These are phyloP conservation scores for Drosophila malerkotliana DNA, from an alignment of 1,140 invertebrate species.

Conservation along the genomic window DNA sequence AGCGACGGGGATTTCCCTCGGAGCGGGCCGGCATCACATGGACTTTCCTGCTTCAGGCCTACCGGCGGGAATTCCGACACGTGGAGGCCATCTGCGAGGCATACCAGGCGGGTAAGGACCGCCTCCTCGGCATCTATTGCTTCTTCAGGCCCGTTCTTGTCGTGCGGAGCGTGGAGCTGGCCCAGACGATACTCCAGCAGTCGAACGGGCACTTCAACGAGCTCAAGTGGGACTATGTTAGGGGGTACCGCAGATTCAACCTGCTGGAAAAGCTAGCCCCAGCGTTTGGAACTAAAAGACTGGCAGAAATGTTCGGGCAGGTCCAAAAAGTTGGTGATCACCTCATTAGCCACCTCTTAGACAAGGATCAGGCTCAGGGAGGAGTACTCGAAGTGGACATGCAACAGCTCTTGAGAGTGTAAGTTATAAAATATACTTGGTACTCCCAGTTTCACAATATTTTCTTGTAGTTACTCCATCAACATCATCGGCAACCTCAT, in stretches of 20 bases:
- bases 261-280: conserved; percentile 70
- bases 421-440: conserved; percentile 15
- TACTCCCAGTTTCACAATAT: no score
- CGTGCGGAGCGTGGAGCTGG: conserved; percentile 65
- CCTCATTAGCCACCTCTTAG: conserved; percentile 52
- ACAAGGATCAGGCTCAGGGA: not conserved
- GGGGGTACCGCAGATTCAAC: conserved; percentile 67
- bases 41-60: conserved; percentile 60
- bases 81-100: conserved; percentile 71
- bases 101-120: conserved; percentile 61
- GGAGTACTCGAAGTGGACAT: conserved; percentile 50
- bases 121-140: conserved; percentile 68
- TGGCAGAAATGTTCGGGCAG: conserved; percentile 61
- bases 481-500: conserved; percentile 73
- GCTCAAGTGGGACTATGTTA: conserved; percentile 70
- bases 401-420: conserved; percentile 71
- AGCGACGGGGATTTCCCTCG: conserved; percentile 71
- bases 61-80: conserved; percentile 71
- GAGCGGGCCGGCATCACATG: conserved; percentile 54
- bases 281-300: conserved; percentile 43
- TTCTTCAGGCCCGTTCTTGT: conserved; percentile 73
- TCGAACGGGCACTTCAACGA: conserved; percentile 64
- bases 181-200: conserved; percentile 60
- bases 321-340: conserved; percentile 62
- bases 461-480: conserved; percentile 57